Conservation (phyloP, 1,140 invertebrate species). For the Magallana ariakensis region DNA sequence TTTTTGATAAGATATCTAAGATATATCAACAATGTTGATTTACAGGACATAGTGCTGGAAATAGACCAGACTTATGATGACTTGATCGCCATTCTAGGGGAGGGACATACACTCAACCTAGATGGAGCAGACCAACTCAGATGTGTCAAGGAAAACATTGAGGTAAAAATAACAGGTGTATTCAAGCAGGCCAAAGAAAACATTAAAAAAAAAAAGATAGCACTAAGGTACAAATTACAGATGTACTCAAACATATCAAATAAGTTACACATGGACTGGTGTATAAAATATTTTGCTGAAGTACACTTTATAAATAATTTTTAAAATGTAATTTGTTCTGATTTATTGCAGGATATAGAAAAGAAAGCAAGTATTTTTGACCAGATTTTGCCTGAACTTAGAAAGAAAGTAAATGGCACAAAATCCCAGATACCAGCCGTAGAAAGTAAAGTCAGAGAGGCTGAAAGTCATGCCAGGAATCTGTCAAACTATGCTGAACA, state of each 20-base stretch:
- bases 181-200: background rate
- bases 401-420: constrained; percentile 46
- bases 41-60: constrained; percentile 59
- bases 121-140: constrained; percentile 52
- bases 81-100: constrained; percentile 50
- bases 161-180: constrained; percentile 44
- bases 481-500: constrained; percentile 53
- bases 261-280: too few species aligned
- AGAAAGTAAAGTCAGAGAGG: constrained; percentile 48
- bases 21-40: background rate
- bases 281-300: too few species aligned
- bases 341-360: constrained; percentile 37
- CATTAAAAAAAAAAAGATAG: too few species aligned
- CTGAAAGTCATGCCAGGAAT: constrained; percentile 54
- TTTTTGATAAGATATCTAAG: too few species aligned
- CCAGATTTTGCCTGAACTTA: constrained; percentile 44
- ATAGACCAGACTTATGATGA: constrained; percentile 53
- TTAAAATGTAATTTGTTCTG: too few species aligned
- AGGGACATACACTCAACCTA: constrained; percentile 51
- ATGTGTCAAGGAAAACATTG: constrained; percentile 52
- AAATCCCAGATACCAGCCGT: constrained; percentile 48
- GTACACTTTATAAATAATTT: too few species aligned
- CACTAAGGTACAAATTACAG: too few species aligned
- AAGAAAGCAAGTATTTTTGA: constrained; percentile 52
- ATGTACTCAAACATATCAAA: too few species aligned